Conservation (phyloP, 2,113 vertebrate genomes). For the Syrrhaptes paradoxus region DNA sequence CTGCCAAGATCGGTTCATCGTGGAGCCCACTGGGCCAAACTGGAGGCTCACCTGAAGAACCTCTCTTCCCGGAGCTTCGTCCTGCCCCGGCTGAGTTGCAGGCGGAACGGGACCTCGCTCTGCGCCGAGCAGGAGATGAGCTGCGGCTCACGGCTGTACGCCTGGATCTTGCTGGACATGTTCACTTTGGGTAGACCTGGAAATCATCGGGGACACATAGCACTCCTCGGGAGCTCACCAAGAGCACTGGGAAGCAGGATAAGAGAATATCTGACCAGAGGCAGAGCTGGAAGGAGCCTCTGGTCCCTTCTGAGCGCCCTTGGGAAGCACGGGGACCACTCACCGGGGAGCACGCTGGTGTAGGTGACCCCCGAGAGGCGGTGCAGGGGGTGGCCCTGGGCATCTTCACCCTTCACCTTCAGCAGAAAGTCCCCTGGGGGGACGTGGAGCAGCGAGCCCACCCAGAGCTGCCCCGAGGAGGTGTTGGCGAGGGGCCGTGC, state of each 20-base stretch:
- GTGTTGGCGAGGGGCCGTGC: constrained; percentile 68
- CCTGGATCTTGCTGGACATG: constrained; percentile 81
- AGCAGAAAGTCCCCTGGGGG: constrained; percentile 89
- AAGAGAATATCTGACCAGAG: not conserved
- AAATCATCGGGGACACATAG: not conserved
- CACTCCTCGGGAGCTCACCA: not conserved
- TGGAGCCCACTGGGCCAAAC: not conserved
- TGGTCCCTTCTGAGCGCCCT: not conserved
- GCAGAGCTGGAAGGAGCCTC: not conserved
- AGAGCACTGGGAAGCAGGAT: not conserved
- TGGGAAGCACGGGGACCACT: not conserved
- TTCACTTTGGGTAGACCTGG: constrained; percentile 86
- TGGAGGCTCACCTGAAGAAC: constrained; percentile 79
- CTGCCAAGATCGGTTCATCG: fast-evolving
- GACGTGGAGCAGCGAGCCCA: constrained; percentile 78
- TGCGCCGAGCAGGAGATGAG: constrained; percentile 83
- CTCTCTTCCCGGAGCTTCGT: constrained; percentile 78
- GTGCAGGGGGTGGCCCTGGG: constrained; percentile 84
- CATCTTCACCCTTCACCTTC: constrained; percentile 86
- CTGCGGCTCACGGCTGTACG: constrained; percentile 78
- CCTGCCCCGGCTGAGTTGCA: constrained; percentile 81
- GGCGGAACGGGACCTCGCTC: constrained; percentile 85
- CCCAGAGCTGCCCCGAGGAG: constrained; percentile 84
- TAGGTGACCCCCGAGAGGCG: constrained; percentile 93
- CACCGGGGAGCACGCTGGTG: constrained; percentile 87